phyloP scores from a whole-genome alignment of 1,140 invertebrate genomes.

The Caenorhabditis brenneri region DNA sequence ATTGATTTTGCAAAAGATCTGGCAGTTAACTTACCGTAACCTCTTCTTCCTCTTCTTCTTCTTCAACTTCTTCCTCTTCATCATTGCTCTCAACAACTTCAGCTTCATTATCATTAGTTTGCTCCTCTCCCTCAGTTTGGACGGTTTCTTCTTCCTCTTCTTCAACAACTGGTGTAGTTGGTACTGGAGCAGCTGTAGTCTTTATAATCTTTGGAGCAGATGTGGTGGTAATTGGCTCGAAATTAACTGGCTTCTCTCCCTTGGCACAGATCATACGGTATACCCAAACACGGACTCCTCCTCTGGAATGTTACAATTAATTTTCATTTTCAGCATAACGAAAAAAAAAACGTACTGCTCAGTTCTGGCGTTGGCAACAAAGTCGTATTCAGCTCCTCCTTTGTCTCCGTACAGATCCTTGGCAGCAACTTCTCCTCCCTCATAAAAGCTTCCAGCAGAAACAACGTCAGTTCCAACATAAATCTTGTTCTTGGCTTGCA shows the following conservation, averaged over 20 bases:
- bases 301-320: constrained; percentile 58
- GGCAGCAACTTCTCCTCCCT: constrained; percentile 47
- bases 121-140: neutral
- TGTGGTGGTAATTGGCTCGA: constrained; percentile 41
- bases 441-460: constrained; percentile 59
- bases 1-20: neutral
- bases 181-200: neutral
- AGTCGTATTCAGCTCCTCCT: constrained; percentile 66
- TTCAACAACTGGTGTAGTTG: neutral
- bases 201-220: constrained; percentile 24
- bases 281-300: constrained; percentile 69
- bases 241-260: constrained; percentile 40
- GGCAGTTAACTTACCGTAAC: constrained; percentile 42
- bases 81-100: constrained; percentile 22
- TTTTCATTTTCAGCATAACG: neutral
- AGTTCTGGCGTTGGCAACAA: constrained; percentile 66
- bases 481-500: constrained; percentile 60
- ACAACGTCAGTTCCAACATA: constrained; percentile 70
- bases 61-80: constrained; percentile 29
- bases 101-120: neutral
- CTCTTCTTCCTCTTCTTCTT: constrained; percentile 36
- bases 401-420: constrained; percentile 63
- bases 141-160: constrained; percentile 14
- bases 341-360: constrained; percentile 61
- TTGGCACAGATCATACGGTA: constrained; percentile 65